Evolutionary conservation across 2,888 invertebrate genomes (phyloP).

Genomic region (Cyclophora albipunctata): DNA sequence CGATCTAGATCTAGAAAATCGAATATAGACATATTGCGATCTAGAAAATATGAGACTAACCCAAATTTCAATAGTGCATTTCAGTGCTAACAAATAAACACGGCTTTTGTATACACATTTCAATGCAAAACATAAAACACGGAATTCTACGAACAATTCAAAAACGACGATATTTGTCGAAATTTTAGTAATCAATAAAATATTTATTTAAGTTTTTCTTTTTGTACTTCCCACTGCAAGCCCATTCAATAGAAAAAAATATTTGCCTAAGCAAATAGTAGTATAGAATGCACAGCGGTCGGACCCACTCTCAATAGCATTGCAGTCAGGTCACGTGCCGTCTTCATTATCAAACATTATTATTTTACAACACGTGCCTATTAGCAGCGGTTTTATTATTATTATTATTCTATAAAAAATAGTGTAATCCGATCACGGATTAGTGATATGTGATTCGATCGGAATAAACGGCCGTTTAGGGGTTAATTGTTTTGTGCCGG

Average conservation of each 20-base stretch:
- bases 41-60: too few species aligned
- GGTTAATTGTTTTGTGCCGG: constrained; percentile 36
- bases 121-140: too few species aligned
- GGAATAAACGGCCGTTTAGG: constrained; percentile 63
- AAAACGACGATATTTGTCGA: too few species aligned
- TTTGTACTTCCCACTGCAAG: too few species aligned
- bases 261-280: not conserved
- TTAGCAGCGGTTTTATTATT: constrained; percentile 51
- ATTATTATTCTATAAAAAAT: constrained; percentile 26
- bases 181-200: too few species aligned
- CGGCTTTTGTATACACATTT: too few species aligned
- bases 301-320: constrained; percentile 31
- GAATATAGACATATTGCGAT: too few species aligned
- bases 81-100: too few species aligned
- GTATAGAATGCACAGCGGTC: constrained; percentile 18
- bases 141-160: too few species aligned
- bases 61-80: too few species aligned
- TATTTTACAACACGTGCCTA: constrained; percentile 66
- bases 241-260: not conserved
- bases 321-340: constrained; percentile 48
- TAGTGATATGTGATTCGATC: constrained; percentile 59
- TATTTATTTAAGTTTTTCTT: too few species aligned
- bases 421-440: constrained; percentile 61
- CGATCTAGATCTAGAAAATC: too few species aligned
- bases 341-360: constrained; percentile 66